phyloP scores from a whole-genome alignment of 2,113 vertebrate species.

The Neogobius melanostomus region DNA sequence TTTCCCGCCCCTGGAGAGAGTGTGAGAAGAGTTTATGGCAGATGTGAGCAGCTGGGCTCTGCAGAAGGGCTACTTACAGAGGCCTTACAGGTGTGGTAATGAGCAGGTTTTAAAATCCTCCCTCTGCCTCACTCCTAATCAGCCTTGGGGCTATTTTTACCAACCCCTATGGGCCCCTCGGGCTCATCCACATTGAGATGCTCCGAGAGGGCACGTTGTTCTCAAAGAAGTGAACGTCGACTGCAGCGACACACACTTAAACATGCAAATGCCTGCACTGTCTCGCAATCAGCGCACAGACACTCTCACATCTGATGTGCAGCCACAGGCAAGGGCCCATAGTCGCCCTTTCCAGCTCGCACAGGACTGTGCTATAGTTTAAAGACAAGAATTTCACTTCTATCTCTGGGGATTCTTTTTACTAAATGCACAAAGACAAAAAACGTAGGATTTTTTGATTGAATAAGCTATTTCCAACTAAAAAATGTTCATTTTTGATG shows the following conservation, averaged over 20 bases:
- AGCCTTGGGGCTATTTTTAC: slow-evolving; percentile 78
- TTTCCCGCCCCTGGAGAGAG: slow-evolving; percentile 64
- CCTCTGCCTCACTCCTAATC: slow-evolving; percentile 70
- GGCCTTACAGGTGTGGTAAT: slow-evolving; percentile 78
- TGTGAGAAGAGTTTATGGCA: slow-evolving; percentile 68
- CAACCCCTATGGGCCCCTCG: slow-evolving; percentile 67
- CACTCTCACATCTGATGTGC: slow-evolving; percentile 30
- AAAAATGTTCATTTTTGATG: background rate
- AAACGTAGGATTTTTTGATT: slow-evolving; percentile 14
- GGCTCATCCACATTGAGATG: slow-evolving; percentile 70
- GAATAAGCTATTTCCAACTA: background rate
- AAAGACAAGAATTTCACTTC: slow-evolving; percentile 29
- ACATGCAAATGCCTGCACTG: slow-evolving; percentile 22
- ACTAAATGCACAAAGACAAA: slow-evolving; percentile 16
- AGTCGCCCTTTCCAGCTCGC: slow-evolving; percentile 14
- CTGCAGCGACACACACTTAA: slow-evolving; percentile 44
- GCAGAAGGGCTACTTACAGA: slow-evolving; percentile 66
- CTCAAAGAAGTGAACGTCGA: slow-evolving; percentile 39
- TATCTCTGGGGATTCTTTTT: slow-evolving; percentile 17
- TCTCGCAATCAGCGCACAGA: slow-evolving; percentile 23
- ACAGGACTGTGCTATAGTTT: slow-evolving; percentile 13
- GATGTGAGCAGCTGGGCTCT: slow-evolving; percentile 73
- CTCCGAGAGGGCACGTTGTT: slow-evolving; percentile 59
- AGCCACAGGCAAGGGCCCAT: slow-evolving; percentile 35
- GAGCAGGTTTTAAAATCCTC: slow-evolving; percentile 75